These are phyloP conservation scores for Cheilosia vulpina DNA, from an alignment of 2,888 invertebrate genomes.

Conservation along the genomic window DNA sequence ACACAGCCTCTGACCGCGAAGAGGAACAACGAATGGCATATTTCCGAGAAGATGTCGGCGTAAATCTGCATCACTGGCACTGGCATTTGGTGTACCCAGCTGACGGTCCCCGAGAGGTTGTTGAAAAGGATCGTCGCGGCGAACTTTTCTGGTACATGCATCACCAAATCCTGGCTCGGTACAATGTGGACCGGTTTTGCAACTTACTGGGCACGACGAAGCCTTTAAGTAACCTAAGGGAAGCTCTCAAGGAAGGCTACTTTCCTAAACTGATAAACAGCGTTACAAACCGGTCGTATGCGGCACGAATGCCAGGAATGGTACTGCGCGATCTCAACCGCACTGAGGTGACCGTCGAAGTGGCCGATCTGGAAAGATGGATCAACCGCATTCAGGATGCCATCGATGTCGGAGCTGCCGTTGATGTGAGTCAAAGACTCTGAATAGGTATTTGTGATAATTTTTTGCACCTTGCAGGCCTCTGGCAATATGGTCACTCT, in stretches of 20 bases:
- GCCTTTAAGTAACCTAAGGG: constrained; percentile 87
- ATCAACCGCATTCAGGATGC: constrained; percentile 88
- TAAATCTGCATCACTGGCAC: constrained; percentile 95
- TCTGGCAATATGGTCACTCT: constrained; percentile 78
- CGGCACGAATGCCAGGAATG: constrained; percentile 86
- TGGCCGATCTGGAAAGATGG: constrained; percentile 88
- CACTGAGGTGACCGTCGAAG: constrained; percentile 80
- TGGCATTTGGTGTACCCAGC: constrained; percentile 93
- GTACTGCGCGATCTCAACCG: constrained; percentile 86
- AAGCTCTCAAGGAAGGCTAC: constrained; percentile 89
- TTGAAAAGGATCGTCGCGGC: constrained; percentile 88
- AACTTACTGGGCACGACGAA: constrained; percentile 80
- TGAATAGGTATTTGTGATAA: too few species aligned
- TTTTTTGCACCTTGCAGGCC: constrained; percentile 65
- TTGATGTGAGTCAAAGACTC: constrained; percentile 83
- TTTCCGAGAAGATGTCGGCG: constrained; percentile 91
- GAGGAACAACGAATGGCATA: constrained; percentile 91
- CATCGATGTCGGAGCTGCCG: constrained; percentile 87
- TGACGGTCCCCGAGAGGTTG: constrained; percentile 86
- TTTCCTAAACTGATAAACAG: constrained; percentile 89
- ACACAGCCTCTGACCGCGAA: constrained; percentile 88
- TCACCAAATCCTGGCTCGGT: constrained; percentile 85
- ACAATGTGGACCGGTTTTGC: constrained; percentile 89
- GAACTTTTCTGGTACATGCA: constrained; percentile 89
- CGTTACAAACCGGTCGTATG: constrained; percentile 87